Percentiles rank a stretch among this genome's conserved stretches.
Conservation (phyloP, 1,140 invertebrate genomes). For the Neuroterus valhalla region DNA sequence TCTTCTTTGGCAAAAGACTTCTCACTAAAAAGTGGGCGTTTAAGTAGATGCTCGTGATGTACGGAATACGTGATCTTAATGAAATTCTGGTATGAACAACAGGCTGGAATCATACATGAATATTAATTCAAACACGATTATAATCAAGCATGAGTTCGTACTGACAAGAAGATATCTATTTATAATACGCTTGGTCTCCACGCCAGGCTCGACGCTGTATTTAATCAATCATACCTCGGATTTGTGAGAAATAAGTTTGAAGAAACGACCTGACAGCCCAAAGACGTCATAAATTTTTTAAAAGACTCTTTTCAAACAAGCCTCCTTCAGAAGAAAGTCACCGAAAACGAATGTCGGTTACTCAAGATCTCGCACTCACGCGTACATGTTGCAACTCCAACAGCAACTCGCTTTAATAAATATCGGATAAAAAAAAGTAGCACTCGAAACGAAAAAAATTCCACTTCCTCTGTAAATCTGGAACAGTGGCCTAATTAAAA, state of each 20-base stretch:
- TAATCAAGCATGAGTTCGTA: constrained; percentile 28
- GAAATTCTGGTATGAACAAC: constrained; percentile 31
- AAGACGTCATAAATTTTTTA: constrained; percentile 25
- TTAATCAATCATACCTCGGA: constrained; percentile 25
- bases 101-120: constrained; percentile 25
- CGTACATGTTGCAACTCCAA: neutral
- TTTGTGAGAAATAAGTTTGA: constrained; percentile 29
- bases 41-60: constrained; percentile 28
- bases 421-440: too few species aligned
- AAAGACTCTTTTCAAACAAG: constrained; percentile 25
- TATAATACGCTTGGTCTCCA: constrained; percentile 30
- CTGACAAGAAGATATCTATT: constrained; percentile 27
- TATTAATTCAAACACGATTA: constrained; percentile 31
- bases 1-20: constrained; percentile 22
- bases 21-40: constrained; percentile 29
- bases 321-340: constrained; percentile 12
- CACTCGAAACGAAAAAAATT: too few species aligned
- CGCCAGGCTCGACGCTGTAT: constrained; percentile 23
- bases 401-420: too few species aligned
- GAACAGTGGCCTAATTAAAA: too few species aligned
- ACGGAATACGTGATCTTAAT: constrained; percentile 22
- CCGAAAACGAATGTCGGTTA: constrained; percentile 5
- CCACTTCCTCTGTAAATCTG: too few species aligned
- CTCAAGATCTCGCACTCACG: neutral
- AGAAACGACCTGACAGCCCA: constrained; percentile 20